phyloP scores from a whole-genome alignment of 2,797 vertebrate genomes.

The Hyperoplus lanceolatus region DNA sequence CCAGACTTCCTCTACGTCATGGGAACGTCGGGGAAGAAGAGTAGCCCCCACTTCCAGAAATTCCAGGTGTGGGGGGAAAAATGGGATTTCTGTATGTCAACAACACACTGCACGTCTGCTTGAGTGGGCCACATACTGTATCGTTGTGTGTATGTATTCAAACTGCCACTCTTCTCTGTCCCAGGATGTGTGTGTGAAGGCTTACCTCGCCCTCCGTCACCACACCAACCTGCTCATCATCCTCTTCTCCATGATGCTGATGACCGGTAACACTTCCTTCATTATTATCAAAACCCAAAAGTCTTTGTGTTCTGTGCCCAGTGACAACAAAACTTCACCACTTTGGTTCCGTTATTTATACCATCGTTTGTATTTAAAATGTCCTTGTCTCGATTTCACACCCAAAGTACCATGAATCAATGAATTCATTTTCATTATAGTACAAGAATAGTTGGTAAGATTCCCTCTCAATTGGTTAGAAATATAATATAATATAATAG shows the following conservation, averaged over 20 bases:
- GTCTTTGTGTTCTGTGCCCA: neutral
- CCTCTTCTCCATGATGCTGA: constrained; percentile 99
- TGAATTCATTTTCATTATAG: too few species aligned
- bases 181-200: constrained; percentile 94
- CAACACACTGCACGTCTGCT: neutral
- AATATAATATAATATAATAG: too few species aligned
- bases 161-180: constrained; percentile 2
- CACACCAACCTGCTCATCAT: constrained; percentile 98
- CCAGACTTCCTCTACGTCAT: constrained; percentile 99
- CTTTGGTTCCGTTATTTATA: neutral
- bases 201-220: constrained; percentile 95
- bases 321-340: neutral
- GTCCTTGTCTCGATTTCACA: too few species aligned
- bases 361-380: too few species aligned
- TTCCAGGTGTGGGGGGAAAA: constrained; percentile 91
- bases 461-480: too few species aligned
- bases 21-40: constrained; percentile 97
- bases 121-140: too few species aligned
- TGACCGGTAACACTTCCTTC: constrained; percentile 82
- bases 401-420: too few species aligned
- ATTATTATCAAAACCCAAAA: constrained; percentile 29
- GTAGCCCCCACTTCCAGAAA: constrained; percentile 94
- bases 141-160: too few species aligned
- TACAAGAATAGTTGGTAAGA: too few species aligned
- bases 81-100: neutral